These are phyloP conservation scores for Pithecia hirsuta DNA, from an alignment of 2,797 vertebrate genomes.

Conservation along the genomic window DNA sequence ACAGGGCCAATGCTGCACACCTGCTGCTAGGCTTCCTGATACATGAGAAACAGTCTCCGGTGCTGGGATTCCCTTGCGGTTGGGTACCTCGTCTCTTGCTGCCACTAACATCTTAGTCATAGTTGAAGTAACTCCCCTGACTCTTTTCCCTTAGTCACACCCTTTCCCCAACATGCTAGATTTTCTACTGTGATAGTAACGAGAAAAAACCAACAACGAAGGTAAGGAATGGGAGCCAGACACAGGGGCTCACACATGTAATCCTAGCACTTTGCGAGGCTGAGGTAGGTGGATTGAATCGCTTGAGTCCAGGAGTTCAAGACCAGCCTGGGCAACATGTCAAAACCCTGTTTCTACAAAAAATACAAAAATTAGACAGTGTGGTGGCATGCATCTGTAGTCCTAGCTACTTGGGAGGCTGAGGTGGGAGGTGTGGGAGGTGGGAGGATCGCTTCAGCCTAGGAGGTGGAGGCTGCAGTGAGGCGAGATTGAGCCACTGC, in stretches of 20 bases:
- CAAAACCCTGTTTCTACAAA: not conserved
- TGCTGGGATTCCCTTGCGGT: not conserved
- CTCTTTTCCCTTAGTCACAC: not conserved
- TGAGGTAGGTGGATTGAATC: accelerated
- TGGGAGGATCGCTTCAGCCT: not conserved
- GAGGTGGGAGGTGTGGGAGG: not conserved
- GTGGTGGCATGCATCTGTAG: not conserved
- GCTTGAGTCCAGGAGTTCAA: not conserved
- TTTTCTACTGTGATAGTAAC: not conserved
- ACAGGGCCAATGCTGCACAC: not conserved
- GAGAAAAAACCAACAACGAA: not conserved
- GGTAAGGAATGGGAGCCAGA: not conserved
- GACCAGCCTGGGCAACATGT: not conserved
- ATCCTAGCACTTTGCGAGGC: not conserved
- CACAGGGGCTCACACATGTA: not conserved
- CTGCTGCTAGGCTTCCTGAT: not conserved
- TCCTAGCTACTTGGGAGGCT: not conserved
- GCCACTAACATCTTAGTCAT: not conserved
- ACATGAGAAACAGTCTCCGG: not conserved
- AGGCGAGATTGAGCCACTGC: not conserved
- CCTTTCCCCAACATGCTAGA: not conserved
- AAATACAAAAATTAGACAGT: not conserved
- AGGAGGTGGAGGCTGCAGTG: not conserved
- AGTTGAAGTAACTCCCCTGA: not conserved
- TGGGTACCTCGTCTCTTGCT: not conserved